These are phyloP conservation scores for Platalea minor DNA, from an alignment of 2,797 vertebrate genomes.

Conservation along the genomic window DNA sequence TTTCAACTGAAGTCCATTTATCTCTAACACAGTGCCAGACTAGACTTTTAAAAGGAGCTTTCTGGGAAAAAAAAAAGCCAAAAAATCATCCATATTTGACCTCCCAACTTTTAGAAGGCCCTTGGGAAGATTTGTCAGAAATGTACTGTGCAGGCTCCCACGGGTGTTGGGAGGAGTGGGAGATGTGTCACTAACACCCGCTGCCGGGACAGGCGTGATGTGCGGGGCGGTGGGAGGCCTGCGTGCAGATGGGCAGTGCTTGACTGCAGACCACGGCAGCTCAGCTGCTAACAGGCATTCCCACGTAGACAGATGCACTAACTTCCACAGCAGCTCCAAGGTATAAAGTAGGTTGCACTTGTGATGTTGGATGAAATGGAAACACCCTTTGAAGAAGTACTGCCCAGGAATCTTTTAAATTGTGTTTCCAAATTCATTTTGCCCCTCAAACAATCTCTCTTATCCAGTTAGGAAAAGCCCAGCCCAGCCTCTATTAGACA, in stretches of 20 bases:
- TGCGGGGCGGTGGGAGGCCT: not conserved
- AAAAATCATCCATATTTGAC: not conserved
- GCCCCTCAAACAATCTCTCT: not conserved
- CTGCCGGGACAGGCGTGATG: rapidly evolving
- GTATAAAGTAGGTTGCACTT: not conserved
- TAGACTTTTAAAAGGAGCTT: not conserved
- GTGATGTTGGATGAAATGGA: not conserved
- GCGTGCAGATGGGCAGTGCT: not conserved
- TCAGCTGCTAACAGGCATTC: not conserved
- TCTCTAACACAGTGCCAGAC: not conserved
- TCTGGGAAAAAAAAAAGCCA: not conserved
- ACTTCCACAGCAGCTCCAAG: not conserved
- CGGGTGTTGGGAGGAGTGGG: not conserved
- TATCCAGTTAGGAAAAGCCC: not conserved
- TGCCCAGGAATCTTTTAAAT: not conserved
- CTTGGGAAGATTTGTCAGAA: not conserved
- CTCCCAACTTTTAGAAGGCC: not conserved
- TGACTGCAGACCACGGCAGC: not conserved
- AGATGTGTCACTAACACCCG: not conserved
- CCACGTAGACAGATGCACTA: rapidly evolving
- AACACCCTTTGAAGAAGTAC: not conserved
- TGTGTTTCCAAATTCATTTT: not conserved
- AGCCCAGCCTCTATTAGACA: not conserved
- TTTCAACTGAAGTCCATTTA: not conserved
- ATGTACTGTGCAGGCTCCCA: not conserved